Conservation (phyloP, 2,113 vertebrate genomes). For the Tyto alba region DNA sequence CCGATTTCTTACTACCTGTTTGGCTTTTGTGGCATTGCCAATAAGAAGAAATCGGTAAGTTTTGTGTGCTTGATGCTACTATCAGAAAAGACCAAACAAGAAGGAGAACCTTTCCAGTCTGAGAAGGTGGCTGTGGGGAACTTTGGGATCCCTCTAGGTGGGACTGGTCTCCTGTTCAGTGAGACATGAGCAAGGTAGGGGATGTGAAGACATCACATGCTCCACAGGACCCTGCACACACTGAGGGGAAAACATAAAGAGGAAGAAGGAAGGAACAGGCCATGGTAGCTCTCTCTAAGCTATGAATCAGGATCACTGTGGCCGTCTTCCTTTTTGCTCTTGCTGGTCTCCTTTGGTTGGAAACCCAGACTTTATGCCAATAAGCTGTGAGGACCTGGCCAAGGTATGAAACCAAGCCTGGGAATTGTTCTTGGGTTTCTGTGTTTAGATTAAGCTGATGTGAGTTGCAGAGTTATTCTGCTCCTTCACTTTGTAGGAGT, state of each 20-base stretch:
- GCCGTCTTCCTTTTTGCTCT: not conserved
- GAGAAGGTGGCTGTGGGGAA: not conserved
- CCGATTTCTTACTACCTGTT: not conserved
- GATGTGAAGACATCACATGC: rapidly evolving
- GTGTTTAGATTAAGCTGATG: not conserved
- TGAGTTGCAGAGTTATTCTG: not conserved
- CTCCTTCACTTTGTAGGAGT: not conserved
- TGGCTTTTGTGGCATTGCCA: not conserved
- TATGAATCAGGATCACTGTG: not conserved
- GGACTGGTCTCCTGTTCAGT: not conserved
- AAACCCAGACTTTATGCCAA: not conserved
- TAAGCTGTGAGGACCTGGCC: not conserved
- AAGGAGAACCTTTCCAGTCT: not conserved
- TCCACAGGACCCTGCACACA: not conserved
- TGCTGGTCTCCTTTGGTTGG: not conserved
- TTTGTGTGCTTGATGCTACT: not conserved
- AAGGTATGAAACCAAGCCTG: not conserved
- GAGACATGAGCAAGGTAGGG: not conserved
- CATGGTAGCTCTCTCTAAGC: not conserved
- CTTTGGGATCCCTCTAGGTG: not conserved
- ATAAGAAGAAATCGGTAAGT: not conserved
- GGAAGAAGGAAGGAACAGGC: not conserved
- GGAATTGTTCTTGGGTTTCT: not conserved
- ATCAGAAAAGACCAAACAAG: not conserved
- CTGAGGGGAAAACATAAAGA: not conserved